Percentiles rank a stretch among this genome's conserved stretches.
phyloP scores from a whole-genome alignment of 2,888 invertebrate species.

The Antheraea yamamai region DNA sequence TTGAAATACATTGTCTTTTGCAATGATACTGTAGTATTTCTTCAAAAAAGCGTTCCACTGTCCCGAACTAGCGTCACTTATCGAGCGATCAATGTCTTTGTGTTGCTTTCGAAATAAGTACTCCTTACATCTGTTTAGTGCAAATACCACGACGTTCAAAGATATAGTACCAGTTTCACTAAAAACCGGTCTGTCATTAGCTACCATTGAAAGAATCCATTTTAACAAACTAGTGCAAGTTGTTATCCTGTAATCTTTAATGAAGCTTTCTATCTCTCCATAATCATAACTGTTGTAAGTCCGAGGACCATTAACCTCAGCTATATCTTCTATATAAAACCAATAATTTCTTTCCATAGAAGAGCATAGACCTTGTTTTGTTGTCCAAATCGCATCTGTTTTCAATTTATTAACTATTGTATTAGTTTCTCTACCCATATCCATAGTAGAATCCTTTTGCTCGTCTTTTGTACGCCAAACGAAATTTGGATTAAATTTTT shows the following conservation, averaged over 20 bases:
- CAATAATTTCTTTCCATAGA: conserved; percentile 84
- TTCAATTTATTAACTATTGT: conserved; percentile 66
- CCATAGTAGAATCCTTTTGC: conserved; percentile 42
- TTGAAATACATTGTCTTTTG: conserved; percentile 79
- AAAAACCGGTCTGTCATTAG: conserved; percentile 69
- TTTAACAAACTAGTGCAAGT: conserved; percentile 89
- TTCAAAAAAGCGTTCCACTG: conserved; percentile 87
- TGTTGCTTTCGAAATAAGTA: conserved; percentile 82
- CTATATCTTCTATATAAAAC: conserved; percentile 82
- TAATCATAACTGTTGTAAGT: conserved; percentile 84
- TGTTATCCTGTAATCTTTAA: conserved; percentile 89
- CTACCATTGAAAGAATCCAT: conserved; percentile 72
- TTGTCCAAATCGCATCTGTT: conserved; percentile 65
- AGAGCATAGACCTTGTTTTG: conserved; percentile 76
- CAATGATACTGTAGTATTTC: conserved; percentile 84
- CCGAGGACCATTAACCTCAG: conserved; percentile 87
- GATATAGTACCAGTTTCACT: conserved; percentile 78
- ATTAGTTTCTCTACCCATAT: conserved; percentile 49
- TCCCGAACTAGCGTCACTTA: conserved; percentile 62
- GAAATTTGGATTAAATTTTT: conserved; percentile 62
- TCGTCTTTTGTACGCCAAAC: conserved; percentile 63
- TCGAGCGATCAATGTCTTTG: conserved; percentile 83
- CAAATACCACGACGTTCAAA: conserved; percentile 84
- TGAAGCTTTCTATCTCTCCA: conserved; percentile 82
- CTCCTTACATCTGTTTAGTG: conserved; percentile 86